Conservation (phyloP, 2,113 vertebrate genomes). For the Electrona antarctica region DNA sequence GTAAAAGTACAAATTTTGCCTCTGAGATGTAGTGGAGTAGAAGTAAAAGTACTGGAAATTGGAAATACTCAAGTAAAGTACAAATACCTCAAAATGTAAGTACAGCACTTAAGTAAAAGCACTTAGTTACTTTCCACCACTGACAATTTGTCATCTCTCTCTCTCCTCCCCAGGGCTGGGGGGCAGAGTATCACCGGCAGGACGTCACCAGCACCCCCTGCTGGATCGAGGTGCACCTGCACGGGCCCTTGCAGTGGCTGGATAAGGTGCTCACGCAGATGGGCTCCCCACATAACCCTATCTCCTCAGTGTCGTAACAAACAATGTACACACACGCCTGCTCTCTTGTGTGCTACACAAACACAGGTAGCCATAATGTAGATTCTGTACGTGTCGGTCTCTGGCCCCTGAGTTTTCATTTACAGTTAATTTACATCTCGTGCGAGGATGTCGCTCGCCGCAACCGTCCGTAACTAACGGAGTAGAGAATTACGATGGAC, state of each 20-base stretch:
- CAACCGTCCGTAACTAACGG: too few relatives aligned
- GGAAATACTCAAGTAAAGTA: too few relatives aligned
- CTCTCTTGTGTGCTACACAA: background rate
- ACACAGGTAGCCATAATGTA: conserved; percentile 47
- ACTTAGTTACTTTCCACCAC: too few relatives aligned
- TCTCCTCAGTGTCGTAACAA: conserved; percentile 94
- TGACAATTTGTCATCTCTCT: background rate
- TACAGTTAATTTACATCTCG: too few relatives aligned
- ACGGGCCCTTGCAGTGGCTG: conserved; percentile 96
- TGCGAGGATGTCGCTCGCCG: too few relatives aligned
- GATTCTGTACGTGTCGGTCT: conserved; percentile 46
- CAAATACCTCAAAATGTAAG: too few relatives aligned
- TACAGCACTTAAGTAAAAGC: too few relatives aligned
- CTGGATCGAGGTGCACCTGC: conserved; percentile 98
- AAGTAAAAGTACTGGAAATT: too few relatives aligned
- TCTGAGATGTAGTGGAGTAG: too few relatives aligned
- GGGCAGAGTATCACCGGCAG: conserved; percentile 96
- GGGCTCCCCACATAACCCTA: conserved; percentile 97
- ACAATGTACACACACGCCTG: conserved; percentile 29
- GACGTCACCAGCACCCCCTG: conserved; percentile 98
- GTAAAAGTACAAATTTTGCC: too few relatives aligned
- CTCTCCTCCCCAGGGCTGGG: conserved; percentile 89
- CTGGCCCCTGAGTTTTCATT: conserved; percentile 1
- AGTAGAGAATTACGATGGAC: too few relatives aligned
- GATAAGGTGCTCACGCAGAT: conserved; percentile 98